phyloP scores from a whole-genome alignment of 2,888 invertebrate genomes.

The Agelastica alni region DNA sequence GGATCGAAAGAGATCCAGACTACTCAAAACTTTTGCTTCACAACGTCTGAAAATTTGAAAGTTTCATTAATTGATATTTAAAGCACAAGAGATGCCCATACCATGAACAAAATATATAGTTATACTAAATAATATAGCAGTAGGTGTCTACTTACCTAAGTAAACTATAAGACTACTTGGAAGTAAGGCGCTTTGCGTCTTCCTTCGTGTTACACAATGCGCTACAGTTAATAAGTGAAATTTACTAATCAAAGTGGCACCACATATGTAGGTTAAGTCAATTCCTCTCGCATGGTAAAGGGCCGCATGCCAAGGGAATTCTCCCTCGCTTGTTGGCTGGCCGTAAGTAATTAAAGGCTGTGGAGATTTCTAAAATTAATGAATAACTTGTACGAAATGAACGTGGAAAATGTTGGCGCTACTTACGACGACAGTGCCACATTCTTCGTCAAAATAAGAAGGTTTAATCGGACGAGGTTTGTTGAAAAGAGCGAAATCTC shows the following conservation, averaged over 20 bases:
- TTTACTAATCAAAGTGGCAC: conserved; percentile 48
- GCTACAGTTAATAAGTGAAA: conserved; percentile 50
- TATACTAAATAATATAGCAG: too few species aligned
- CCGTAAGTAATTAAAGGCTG: conserved; percentile 65
- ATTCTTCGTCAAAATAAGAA: conserved; percentile 32
- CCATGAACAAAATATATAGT: too few species aligned
- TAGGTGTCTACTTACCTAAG: conserved; percentile 41
- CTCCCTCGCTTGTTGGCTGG: conserved; percentile 63
- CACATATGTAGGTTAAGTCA: conserved; percentile 52
- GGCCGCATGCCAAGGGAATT: conserved; percentile 73
- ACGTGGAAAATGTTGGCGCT: too few species aligned
- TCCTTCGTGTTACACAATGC: conserved; percentile 51
- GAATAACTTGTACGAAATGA: too few species aligned
- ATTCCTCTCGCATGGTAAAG: conserved; percentile 61
- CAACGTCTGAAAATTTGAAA: too few species aligned
- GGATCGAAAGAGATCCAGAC: too few species aligned
- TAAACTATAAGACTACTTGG: conserved; percentile 48
- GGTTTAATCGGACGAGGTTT: conserved; percentile 15
- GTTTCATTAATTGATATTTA: too few species aligned
- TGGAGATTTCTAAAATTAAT: conserved; percentile 46
- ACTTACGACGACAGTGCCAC: conserved; percentile 51
- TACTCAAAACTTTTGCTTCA: too few species aligned
- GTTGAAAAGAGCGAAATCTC: conserved; percentile 42
- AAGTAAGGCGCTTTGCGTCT: conserved; percentile 38
- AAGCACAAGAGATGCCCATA: too few species aligned